phyloP scores from a whole-genome alignment of 2,888 invertebrate species.

The Halictus quadricinctus region DNA sequence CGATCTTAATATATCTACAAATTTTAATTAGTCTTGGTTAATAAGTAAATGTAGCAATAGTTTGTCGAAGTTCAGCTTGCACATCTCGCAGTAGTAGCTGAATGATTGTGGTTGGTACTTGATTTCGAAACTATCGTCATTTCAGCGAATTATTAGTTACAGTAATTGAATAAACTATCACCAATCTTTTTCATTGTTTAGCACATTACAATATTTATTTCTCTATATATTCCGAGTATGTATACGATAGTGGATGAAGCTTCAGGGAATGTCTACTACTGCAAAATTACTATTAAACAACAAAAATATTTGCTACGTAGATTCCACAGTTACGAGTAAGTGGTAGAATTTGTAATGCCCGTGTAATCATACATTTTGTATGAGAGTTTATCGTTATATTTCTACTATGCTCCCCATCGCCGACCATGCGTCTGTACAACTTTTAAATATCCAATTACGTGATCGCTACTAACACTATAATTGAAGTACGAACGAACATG shows the following conservation, averaged over 20 bases:
- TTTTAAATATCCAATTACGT: not conserved
- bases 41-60: not conserved
- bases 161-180: not conserved
- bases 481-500: not conserved
- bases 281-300: not conserved
- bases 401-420: not conserved
- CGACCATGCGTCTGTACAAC: not conserved
- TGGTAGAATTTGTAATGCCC: not conserved
- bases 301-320: not conserved
- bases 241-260: not conserved
- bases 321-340: not conserved
- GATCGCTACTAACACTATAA: not conserved
- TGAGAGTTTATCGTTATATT: not conserved
- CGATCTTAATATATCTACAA: not conserved
- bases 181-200: not conserved
- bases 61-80: not conserved
- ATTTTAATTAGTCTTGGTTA: conserved; percentile 8
- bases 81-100: not conserved
- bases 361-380: not conserved
- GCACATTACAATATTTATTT: not conserved
- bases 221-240: not conserved
- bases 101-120: not conserved
- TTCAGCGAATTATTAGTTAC: not conserved
- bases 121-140: too few species aligned
- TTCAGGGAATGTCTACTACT: not conserved